phyloP scores from a whole-genome alignment of 2,888 invertebrate species.

The Lithophane socia region DNA sequence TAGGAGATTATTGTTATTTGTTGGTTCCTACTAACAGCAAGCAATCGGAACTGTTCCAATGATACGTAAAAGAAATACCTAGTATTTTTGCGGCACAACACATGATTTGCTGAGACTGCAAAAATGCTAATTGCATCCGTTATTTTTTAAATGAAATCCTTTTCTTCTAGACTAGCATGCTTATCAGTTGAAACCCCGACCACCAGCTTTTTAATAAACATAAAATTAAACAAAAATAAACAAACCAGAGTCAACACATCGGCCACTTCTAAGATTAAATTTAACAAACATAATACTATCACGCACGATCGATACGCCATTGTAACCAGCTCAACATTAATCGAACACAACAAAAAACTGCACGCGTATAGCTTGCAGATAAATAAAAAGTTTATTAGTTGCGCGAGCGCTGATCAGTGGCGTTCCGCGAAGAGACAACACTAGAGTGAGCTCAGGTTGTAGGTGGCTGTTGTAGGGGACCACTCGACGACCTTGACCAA shows the following conservation, averaged over 20 bases:
- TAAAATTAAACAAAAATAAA: constrained; percentile 9
- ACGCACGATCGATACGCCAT: constrained; percentile 71
- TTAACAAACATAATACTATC: constrained; percentile 76
- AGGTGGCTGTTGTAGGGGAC: constrained; percentile 73
- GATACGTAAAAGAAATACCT: background rate
- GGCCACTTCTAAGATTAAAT: constrained; percentile 76
- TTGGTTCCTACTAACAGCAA: background rate
- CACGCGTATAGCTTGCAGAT: constrained; percentile 30
- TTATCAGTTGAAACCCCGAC: background rate
- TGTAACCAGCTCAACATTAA: constrained; percentile 40
- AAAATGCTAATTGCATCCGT: background rate
- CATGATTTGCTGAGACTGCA: background rate
- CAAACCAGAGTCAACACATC: constrained; percentile 77
- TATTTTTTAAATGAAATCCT: constrained; percentile 5
- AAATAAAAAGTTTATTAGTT: constrained; percentile 33
- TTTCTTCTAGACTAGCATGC: background rate
- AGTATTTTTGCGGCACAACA: background rate
- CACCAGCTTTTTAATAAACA: background rate
- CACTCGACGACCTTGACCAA: constrained; percentile 82
- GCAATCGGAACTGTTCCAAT: background rate
- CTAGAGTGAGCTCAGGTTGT: constrained; percentile 58
- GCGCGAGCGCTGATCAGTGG: constrained; percentile 56
- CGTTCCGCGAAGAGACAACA: constrained; percentile 61
- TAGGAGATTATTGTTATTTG: background rate
- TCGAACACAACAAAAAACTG: constrained; percentile 44